Conservation (phyloP, 2,888 invertebrate genomes). For the Coelinius sp. region DNA sequence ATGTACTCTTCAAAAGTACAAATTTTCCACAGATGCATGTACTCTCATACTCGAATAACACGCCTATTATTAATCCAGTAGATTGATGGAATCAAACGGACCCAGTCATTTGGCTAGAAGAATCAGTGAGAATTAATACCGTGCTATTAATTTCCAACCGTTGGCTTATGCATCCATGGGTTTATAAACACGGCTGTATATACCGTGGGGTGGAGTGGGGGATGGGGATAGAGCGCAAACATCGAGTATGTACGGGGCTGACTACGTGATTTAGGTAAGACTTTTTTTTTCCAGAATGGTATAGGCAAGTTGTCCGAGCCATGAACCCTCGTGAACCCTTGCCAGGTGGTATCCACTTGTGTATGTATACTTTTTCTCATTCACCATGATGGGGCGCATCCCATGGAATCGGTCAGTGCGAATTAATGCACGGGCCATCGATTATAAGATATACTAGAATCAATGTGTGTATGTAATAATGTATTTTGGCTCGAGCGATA, state of each 20-base stretch:
- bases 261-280: constrained; percentile 64
- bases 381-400: constrained; percentile 56
- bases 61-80: constrained; percentile 66
- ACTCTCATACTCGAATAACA: constrained; percentile 45
- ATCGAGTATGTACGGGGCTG: constrained; percentile 37
- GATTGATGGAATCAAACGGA: constrained; percentile 69
- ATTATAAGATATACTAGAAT: constrained; percentile 56
- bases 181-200: constrained; percentile 24
- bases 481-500: constrained; percentile 16
- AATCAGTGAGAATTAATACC: constrained; percentile 69
- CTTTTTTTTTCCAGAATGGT: constrained; percentile 32
- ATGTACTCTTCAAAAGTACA: no score
- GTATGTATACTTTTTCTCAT: constrained; percentile 36
- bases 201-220: constrained; percentile 15
- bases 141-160: constrained; percentile 68
- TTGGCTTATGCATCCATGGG: constrained; percentile 43
- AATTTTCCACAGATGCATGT: constrained; percentile 2
- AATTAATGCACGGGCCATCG: constrained; percentile 69
- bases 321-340: constrained; percentile 56
- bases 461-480: not conserved
- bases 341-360: constrained; percentile 46
- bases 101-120: constrained; percentile 66
- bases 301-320: constrained; percentile 47
- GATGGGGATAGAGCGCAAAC: constrained; percentile 27
- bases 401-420: constrained; percentile 62